A percentile compares a stretch with the other conserved stretches of the same genome.
phyloP scores from a whole-genome alignment of 2,797 vertebrate species.

The Myotis daubentonii region DNA sequence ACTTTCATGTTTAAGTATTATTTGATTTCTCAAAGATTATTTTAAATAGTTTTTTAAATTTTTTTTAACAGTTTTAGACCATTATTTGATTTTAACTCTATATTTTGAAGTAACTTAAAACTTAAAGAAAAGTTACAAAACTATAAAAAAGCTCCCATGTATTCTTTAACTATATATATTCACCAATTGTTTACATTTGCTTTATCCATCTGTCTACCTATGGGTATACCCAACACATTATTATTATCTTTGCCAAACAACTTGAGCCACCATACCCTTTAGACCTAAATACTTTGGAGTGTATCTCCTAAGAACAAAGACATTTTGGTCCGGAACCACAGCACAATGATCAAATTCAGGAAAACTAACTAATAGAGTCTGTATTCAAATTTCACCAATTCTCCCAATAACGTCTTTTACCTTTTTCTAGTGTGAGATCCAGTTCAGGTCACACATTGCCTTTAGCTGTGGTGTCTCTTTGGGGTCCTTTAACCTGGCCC shows the following conservation, averaged over 20 bases:
- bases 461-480: background rate
- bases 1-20: background rate
- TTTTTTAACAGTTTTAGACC: background rate
- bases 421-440: background rate
- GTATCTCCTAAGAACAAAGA: background rate
- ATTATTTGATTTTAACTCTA: constrained; percentile 16
- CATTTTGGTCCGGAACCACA: background rate
- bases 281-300: background rate
- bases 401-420: background rate
- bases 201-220: background rate
- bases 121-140: constrained; percentile 27
- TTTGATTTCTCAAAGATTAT: background rate
- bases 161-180: background rate
- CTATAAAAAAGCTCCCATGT: background rate
- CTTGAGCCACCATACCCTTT: background rate
- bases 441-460: background rate
- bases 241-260: background rate
- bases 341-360: background rate
- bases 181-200: background rate
- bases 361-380: background rate
- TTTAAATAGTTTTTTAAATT: background rate
- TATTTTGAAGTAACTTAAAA: constrained; percentile 37
- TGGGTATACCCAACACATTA: background rate
- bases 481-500: background rate
- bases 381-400: background rate